Conservation (phyloP, 2,888 invertebrate genomes). For the Cheilosia impressa region DNA sequence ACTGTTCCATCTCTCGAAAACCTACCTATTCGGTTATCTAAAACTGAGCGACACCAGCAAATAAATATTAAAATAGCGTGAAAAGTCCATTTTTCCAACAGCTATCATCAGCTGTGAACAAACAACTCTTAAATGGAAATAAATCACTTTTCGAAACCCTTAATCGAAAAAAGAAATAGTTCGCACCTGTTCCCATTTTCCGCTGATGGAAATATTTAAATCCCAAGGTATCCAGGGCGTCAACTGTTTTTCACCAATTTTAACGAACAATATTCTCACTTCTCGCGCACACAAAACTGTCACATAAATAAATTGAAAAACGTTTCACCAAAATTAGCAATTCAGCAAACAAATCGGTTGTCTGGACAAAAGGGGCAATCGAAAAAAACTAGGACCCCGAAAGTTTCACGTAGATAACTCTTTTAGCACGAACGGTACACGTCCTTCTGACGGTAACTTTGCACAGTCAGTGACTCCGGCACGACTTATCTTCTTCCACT, state of each 20-base stretch:
- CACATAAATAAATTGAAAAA: conserved; percentile 31
- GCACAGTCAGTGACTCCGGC: conserved; percentile 74
- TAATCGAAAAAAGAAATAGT: neutral
- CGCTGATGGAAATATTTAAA: conserved; percentile 84
- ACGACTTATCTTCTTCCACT: conserved; percentile 73
- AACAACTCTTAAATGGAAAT: no score
- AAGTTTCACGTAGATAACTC: neutral
- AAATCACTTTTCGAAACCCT: no score
- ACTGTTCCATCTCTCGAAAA: no score
- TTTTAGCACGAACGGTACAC: conserved; percentile 36
- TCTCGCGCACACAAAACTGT: conserved; percentile 15
- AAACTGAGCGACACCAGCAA: no score
- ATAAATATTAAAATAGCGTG: no score
- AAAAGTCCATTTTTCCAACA: no score
- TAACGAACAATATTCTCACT: no score
- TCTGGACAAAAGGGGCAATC: no score
- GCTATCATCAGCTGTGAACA: no score
- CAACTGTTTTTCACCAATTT: conserved; percentile 43
- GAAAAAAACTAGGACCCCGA: neutral
- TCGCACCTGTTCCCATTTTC: conserved; percentile 83
- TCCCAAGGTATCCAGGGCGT: conserved; percentile 83
- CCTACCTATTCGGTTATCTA: no score
- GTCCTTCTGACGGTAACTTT: conserved; percentile 73
- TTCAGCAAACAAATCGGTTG: neutral
- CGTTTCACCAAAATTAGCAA: neutral